Percentiles rank a stretch among this genome's conserved stretches.
These are phyloP conservation scores for Agapornis roseicollis DNA, from an alignment of 2,113 vertebrate genomes.

Conservation along the genomic window DNA sequence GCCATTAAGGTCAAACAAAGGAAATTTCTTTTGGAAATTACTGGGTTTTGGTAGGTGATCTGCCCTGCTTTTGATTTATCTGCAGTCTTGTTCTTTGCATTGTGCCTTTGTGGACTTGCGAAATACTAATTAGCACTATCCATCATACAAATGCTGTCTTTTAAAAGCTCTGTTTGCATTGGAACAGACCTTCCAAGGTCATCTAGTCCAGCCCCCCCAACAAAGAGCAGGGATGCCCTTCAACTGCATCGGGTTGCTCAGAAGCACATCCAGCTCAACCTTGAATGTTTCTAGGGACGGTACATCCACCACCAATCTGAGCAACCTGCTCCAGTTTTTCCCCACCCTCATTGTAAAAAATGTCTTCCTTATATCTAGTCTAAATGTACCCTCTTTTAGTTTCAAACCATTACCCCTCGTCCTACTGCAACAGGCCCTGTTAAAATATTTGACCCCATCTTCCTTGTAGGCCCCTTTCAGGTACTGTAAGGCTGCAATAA, in stretches of 20 bases:
- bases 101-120: not conserved
- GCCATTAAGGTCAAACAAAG: not conserved
- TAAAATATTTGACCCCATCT: not conserved
- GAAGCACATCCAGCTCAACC: accelerated
- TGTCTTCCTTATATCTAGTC: not conserved
- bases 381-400: not conserved
- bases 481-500: not conserved
- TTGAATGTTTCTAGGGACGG: not conserved
- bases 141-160: not conserved
- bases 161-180: not conserved
- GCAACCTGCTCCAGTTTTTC: not conserved
- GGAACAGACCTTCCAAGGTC: not conserved
- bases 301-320: not conserved
- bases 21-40: not conserved
- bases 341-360: not conserved
- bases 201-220: not conserved
- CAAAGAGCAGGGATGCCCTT: not conserved
- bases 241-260: not conserved
- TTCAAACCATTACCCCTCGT: not conserved
- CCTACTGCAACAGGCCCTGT: not conserved
- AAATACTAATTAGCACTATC: not conserved
- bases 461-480: not conserved
- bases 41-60: not conserved
- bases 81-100: not conserved
- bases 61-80: not conserved